A percentile compares a stretch with the other conserved stretches of the same genome.
These are phyloP conservation scores for Sclerodermus sp. DNA, from an alignment of 2,888 invertebrate genomes.

Conservation along the genomic window DNA sequence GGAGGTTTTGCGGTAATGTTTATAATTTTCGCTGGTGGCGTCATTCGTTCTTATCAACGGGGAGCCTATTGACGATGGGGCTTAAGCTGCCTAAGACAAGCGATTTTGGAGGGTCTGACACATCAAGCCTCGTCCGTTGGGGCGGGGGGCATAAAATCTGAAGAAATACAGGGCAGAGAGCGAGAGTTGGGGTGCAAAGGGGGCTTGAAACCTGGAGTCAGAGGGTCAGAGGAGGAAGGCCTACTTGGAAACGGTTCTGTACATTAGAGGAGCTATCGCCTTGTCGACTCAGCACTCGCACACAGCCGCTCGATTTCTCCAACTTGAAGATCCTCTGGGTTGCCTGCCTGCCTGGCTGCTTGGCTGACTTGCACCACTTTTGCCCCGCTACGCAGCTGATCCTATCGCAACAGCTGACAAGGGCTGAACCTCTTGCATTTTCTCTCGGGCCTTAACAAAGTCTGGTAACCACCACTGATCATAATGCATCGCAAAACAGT, in stretches of 20 bases:
- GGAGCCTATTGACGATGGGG: background rate
- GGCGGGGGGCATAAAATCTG: background rate
- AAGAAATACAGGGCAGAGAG: background rate
- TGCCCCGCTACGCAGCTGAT: conserved; percentile 13
- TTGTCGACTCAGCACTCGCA: conserved; percentile 26
- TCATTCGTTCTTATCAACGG: background rate
- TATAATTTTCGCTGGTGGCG: background rate
- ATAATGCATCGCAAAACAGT: too few species aligned
- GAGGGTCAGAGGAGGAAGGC: conserved; percentile 10
- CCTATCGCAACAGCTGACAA: conserved; percentile 9
- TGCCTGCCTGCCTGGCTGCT: background rate
- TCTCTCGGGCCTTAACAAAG: too few species aligned
- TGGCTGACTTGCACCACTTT: conserved; percentile 3
- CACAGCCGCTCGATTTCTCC: conserved; percentile 6
- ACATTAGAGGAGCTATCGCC: conserved; percentile 10
- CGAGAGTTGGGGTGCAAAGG: background rate
- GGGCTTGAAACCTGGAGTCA: conserved; percentile 9
- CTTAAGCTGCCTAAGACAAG: background rate
- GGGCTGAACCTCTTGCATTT: too few species aligned
- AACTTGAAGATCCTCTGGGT: background rate
- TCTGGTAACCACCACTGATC: too few species aligned
- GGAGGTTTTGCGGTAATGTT: background rate
- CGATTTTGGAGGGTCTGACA: conserved; percentile 10
- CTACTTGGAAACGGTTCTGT: conserved; percentile 17
- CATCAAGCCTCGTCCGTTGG: conserved; percentile 12